Conservation (phyloP, 1,140 invertebrate genomes). For the Tetramorium parvispinum region DNA sequence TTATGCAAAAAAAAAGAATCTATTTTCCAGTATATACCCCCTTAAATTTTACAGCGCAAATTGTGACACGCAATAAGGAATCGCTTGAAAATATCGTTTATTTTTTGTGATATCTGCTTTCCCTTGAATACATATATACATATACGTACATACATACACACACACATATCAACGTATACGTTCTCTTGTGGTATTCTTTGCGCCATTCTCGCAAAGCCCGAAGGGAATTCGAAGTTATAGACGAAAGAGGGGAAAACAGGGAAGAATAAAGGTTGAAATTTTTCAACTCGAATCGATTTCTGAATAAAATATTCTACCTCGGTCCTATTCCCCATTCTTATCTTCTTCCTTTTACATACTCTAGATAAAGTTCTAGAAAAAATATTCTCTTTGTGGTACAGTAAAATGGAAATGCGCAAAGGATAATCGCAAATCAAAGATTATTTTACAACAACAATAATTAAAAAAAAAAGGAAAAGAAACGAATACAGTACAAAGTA, state of each 20-base stretch:
- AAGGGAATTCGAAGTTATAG: slow-evolving; percentile 24
- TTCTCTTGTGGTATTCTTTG: background rate
- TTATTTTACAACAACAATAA: slow-evolving; percentile 6
- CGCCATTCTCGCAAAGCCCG: background rate
- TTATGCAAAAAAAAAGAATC: too few species aligned
- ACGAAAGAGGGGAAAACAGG: background rate
- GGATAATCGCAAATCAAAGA: background rate
- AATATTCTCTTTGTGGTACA: background rate
- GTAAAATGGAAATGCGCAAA: background rate
- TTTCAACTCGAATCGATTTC: slow-evolving; percentile 17
- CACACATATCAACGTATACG: background rate
- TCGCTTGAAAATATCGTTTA: slow-evolving; percentile 11
- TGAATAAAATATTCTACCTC: slow-evolving; percentile 31
- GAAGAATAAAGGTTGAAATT: slow-evolving; percentile 28
- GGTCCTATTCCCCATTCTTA: background rate
- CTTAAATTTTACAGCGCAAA: slow-evolving; percentile 22
- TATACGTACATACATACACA: background rate
- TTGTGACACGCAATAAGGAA: slow-evolving; percentile 31
- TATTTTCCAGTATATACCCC: too few species aligned
- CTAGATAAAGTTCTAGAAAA: background rate
- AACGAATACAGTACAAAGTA: background rate
- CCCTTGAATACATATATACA: background rate
- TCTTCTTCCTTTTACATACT: background rate
- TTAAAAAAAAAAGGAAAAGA: background rate
- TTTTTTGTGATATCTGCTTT: slow-evolving; percentile 7